Percentiles rank a stretch among this genome's conserved stretches.
Evolutionary conservation across 1,140 invertebrate genomes (phyloP).

Genomic region (Orius insidiosus): DNA sequence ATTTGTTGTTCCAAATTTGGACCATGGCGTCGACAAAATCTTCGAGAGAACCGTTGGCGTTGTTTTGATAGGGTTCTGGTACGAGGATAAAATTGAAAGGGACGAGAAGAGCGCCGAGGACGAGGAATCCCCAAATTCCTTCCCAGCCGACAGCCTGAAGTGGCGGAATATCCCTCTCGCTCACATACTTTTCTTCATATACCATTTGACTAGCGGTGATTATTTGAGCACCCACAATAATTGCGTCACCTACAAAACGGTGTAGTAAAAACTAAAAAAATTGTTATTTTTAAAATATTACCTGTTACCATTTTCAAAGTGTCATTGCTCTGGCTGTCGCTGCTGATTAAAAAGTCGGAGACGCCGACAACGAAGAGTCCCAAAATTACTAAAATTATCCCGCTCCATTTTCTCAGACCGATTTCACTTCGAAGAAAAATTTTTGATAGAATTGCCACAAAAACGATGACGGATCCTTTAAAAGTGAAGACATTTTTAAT

Average conservation of each 20-base stretch:
- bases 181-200: conserved; percentile 80
- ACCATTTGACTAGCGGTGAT: conserved; percentile 86
- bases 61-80: conserved; percentile 53
- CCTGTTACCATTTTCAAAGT: conserved; percentile 68
- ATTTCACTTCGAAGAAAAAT: conserved; percentile 61
- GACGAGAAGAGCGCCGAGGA: conserved; percentile 54
- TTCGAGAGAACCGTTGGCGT: conserved; percentile 63
- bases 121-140: conserved; percentile 72
- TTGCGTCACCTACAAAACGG: conserved; percentile 52
- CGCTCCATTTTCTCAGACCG: conserved; percentile 57
- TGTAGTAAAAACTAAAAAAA: neutral
- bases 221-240: conserved; percentile 79
- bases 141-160: conserved; percentile 85
- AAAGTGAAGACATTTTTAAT: conserved; percentile 18
- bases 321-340: conserved; percentile 30
- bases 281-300: too few relatives aligned
- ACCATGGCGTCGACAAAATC: conserved; percentile 67
- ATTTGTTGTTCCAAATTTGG: conserved; percentile 54
- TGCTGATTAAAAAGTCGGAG: conserved; percentile 41
- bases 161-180: conserved; percentile 62
- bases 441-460: conserved; percentile 81
- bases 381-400: conserved; percentile 60
- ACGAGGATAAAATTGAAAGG: conserved; percentile 73
- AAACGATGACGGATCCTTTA: conserved; percentile 75
- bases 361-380: conserved; percentile 70